A percentile compares a stretch with the other conserved stretches of the same genome.
Evolutionary conservation across 2,888 invertebrate species (phyloP).

Genomic region (Phortica magna): DNA sequence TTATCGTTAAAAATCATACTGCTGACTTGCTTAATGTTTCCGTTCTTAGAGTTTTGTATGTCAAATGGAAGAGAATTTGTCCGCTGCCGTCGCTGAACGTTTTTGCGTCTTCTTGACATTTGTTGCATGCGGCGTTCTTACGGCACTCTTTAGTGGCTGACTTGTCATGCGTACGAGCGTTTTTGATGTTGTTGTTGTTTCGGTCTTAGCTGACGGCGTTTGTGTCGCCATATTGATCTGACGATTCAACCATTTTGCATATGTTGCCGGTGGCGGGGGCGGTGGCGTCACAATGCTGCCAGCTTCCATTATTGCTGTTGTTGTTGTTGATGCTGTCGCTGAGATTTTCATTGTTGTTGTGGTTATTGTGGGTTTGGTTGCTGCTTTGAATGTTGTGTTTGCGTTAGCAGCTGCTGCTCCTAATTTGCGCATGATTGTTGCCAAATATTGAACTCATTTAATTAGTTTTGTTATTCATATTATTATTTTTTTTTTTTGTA

Average conservation of each 20-base stretch:
- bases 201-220: conserved; percentile 49
- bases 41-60: background rate
- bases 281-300: background rate
- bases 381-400: conserved; percentile 30
- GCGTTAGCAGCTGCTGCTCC: conserved; percentile 51
- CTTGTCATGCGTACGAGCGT: conserved; percentile 42
- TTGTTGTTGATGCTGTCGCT: conserved; percentile 35
- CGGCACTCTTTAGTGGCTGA: background rate
- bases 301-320: conserved; percentile 34
- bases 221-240: conserved; percentile 62
- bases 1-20: background rate
- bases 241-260: conserved; percentile 57
- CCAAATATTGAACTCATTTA: conserved; percentile 52
- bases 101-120: conserved; percentile 8
- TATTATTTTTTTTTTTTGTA: background rate
- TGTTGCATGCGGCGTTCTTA: background rate
- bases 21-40: background rate
- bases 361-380: conserved; percentile 41
- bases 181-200: conserved; percentile 35
- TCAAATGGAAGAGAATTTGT: conserved; percentile 59
- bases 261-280: conserved; percentile 62
- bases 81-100: conserved; percentile 41
- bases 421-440: conserved; percentile 40
- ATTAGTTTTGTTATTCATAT: background rate
- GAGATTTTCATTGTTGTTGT: conserved; percentile 34